phyloP scores from a whole-genome alignment of 2,113 vertebrate genomes.

The Cacatua alba region DNA sequence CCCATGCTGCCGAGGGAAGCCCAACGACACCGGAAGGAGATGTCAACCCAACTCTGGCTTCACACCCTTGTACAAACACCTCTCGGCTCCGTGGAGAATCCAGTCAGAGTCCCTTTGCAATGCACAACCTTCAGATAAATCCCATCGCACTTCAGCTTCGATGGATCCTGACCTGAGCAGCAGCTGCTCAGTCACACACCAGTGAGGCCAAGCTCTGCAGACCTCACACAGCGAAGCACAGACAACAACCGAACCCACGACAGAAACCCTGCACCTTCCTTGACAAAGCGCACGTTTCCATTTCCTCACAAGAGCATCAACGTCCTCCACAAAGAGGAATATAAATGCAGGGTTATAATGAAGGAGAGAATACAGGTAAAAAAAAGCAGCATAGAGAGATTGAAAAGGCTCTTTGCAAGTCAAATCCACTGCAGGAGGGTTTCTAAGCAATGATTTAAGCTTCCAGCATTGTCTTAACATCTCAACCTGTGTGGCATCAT shows the following conservation, averaged over 20 bases:
- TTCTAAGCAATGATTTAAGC: not conserved
- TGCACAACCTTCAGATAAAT: not conserved
- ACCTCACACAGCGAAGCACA: not conserved
- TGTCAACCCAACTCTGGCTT: not conserved
- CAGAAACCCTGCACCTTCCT: accelerated
- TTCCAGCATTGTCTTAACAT: accelerated
- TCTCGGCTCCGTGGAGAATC: not conserved
- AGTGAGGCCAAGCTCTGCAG: not conserved
- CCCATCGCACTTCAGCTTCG: not conserved
- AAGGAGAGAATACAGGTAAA: not conserved
- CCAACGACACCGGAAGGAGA: not conserved
- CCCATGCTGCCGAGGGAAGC: not conserved
- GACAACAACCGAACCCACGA: not conserved
- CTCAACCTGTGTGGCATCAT: accelerated
- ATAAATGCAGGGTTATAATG: accelerated
- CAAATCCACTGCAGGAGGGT: not conserved
- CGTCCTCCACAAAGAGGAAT: not conserved
- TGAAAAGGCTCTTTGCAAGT: not conserved
- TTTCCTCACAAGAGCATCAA: not conserved
- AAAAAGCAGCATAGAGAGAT: not conserved
- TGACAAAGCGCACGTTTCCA: not conserved
- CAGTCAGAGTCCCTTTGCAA: not conserved
- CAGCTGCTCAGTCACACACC: accelerated
- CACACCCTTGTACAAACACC: not conserved
- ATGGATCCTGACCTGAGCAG: not conserved